These are phyloP conservation scores for Hozukius guyotensis DNA, from an alignment of 2,797 vertebrate genomes.

Conservation along the genomic window DNA sequence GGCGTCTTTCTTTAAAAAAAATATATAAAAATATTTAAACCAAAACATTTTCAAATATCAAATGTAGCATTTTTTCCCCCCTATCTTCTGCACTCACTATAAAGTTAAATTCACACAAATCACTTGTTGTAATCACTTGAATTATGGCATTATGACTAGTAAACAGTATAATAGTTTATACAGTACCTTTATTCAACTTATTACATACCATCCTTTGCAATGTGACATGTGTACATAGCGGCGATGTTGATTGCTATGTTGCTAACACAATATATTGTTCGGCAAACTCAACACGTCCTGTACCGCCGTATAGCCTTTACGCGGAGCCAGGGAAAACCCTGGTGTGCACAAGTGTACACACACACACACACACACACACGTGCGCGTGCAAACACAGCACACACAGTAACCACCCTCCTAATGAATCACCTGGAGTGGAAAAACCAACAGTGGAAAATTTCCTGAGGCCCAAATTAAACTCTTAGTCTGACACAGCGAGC, in stretches of 20 bases:
- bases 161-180: neutral
- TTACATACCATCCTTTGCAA: neutral
- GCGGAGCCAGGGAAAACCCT: slow-evolving; percentile 38
- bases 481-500: slow-evolving; percentile 63
- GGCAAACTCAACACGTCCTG: slow-evolving; percentile 19
- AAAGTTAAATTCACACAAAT: neutral
- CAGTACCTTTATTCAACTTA: neutral
- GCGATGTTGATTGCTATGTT: neutral
- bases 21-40: neutral
- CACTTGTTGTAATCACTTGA: neutral
- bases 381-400: slow-evolving; percentile 24
- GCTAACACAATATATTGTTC: slow-evolving; percentile 24
- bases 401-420: slow-evolving; percentile 68
- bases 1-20: neutral
- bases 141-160: neutral
- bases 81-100: neutral
- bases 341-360: slow-evolving; percentile 31
- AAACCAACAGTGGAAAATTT: slow-evolving; percentile 87
- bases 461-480: slow-evolving; percentile 77
- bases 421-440: slow-evolving; percentile 87
- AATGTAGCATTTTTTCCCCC: neutral
- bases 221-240: neutral
- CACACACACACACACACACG: neutral
- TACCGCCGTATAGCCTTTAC: neutral
- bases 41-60: neutral